Evolutionary conservation across 2,797 vertebrate species (phyloP).

Genomic region (Pseudochirops corinnae): DNA sequence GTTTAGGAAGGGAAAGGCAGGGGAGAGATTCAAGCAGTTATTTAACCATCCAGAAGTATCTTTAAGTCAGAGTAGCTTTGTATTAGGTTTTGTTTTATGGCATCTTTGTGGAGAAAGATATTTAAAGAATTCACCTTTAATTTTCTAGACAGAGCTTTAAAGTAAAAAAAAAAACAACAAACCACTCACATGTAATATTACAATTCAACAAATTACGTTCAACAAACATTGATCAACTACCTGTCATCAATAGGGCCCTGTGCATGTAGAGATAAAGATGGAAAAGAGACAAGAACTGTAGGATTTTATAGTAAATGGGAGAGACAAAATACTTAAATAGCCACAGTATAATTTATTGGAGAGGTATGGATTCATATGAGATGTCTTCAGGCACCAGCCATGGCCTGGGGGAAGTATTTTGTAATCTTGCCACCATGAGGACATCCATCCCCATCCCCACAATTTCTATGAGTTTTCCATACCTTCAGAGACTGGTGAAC

Average conservation of each 20-base stretch:
- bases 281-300: not conserved
- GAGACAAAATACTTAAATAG: not conserved
- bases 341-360: not conserved
- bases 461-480: not conserved
- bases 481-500: not conserved
- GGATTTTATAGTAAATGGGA: not conserved
- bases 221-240: not conserved
- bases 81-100: not conserved
- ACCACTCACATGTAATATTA: not conserved
- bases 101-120: not conserved
- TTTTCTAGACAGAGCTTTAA: not conserved
- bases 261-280: conserved; percentile 6
- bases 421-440: not conserved
- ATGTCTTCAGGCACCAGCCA: not conserved
- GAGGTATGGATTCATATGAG: not conserved
- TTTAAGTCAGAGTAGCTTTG: conserved; percentile 17
- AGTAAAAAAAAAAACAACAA: not conserved
- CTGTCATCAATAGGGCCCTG: not conserved
- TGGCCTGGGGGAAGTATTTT: not conserved
- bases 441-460: not conserved
- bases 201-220: not conserved
- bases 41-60: not conserved
- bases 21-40: not conserved
- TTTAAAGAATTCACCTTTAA: not conserved
- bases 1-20: not conserved